Percentiles rank a stretch among this genome's conserved stretches.
These are phyloP conservation scores for Drosophila azteca DNA, from an alignment of 1,140 invertebrate genomes.

Conservation along the genomic window DNA sequence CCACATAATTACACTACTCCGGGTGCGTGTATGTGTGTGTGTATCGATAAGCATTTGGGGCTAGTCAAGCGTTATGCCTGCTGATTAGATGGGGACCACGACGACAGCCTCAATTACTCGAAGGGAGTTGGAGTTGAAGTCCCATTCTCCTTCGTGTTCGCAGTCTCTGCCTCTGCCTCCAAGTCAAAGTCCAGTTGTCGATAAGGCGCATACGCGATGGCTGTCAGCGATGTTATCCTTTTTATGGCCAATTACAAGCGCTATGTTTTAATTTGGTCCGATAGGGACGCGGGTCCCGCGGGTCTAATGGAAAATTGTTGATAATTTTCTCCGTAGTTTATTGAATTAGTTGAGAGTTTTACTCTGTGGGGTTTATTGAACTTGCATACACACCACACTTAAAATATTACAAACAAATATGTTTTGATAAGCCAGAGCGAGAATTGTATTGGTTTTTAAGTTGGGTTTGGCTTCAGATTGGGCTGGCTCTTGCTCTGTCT, in stretches of 20 bases:
- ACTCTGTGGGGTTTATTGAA: constrained; percentile 65
- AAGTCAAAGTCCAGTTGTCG: constrained; percentile 1
- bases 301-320: constrained; percentile 56
- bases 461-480: constrained; percentile 2
- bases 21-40: constrained; percentile 17
- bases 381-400: constrained; percentile 24
- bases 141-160: neutral
- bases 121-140: constrained; percentile 4
- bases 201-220: constrained; percentile 36
- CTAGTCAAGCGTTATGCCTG: constrained; percentile 77
- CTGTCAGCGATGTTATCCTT: constrained; percentile 71
- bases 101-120: constrained; percentile 72
- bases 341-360: constrained; percentile 51
- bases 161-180: neutral
- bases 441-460: constrained; percentile 1
- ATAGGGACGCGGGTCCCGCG: constrained; percentile 43
- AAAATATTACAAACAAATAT: constrained; percentile 49
- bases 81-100: constrained; percentile 57
- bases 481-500: constrained; percentile 8
- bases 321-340: constrained; percentile 62
- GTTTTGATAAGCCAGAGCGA: constrained; percentile 46
- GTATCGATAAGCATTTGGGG: constrained; percentile 62
- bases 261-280: constrained; percentile 77
- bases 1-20: constrained; percentile 59
- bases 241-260: constrained; percentile 73